Evolutionary conservation across 2,113 vertebrate genomes (phyloP).

Genomic region (Gadus macrocephalus): DNA sequence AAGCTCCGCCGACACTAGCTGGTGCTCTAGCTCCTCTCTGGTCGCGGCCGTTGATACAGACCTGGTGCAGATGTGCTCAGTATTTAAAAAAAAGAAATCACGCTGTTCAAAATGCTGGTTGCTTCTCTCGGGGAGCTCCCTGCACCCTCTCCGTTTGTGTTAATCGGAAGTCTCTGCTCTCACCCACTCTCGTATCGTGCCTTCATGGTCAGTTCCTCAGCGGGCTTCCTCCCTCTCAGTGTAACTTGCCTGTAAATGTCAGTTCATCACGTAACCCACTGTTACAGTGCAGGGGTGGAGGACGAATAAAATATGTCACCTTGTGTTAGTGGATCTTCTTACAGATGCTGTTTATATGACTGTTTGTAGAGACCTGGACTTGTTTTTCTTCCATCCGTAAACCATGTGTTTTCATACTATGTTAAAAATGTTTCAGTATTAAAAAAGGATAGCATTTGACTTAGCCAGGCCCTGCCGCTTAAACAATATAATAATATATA

Average conservation of each 20-base stretch:
- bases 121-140: constrained; percentile 36
- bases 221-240: constrained; percentile 40
- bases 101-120: constrained; percentile 19
- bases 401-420: neutral
- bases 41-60: neutral
- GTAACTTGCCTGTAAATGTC: constrained; percentile 68
- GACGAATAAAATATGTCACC: constrained; percentile 56
- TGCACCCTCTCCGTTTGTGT: constrained; percentile 46
- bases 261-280: constrained; percentile 72
- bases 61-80: constrained; percentile 3
- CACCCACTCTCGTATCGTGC: constrained; percentile 50
- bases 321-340: constrained; percentile 48
- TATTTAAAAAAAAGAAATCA: neutral
- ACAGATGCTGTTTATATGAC: constrained; percentile 16
- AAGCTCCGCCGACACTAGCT: constrained; percentile 69
- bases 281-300: constrained; percentile 65
- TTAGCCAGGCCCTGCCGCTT: no score
- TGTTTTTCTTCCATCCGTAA: neutral
- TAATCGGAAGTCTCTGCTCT: constrained; percentile 63
- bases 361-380: neutral
- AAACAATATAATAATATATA: no score
- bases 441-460: no score
- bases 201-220: constrained; percentile 60
- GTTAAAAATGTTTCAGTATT: no score
- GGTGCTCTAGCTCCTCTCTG: constrained; percentile 74